phyloP scores from a whole-genome alignment of 2,113 vertebrate genomes.

The Regulus satrapa region DNA sequence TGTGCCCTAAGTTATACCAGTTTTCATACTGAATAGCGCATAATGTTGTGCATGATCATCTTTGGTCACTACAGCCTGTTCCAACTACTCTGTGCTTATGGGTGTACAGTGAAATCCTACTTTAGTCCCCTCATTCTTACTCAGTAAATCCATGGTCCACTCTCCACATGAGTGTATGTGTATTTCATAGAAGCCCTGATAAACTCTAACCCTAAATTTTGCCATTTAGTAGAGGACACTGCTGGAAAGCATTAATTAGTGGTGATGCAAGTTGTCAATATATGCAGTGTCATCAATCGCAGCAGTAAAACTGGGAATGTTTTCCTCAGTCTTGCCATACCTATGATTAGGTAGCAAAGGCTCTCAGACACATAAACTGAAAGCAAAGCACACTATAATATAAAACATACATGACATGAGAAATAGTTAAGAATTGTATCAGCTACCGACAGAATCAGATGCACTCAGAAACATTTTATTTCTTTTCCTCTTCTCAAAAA shows the following conservation, averaged over 20 bases:
- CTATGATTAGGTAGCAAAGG: not conserved
- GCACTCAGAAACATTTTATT: not conserved
- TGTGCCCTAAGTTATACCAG: not conserved
- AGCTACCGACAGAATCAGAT: not conserved
- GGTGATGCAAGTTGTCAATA: not conserved
- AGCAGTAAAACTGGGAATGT: not conserved
- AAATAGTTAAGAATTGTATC: not conserved
- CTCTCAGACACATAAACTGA: not conserved
- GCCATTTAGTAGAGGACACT: not conserved
- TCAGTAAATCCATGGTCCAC: not conserved
- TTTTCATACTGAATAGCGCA: not conserved
- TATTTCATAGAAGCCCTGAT: not conserved
- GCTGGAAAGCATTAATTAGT: not conserved
- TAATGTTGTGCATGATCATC: rapidly evolving
- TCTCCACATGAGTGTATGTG: not conserved
- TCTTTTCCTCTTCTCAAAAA: not conserved
- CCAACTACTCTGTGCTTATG: not conserved
- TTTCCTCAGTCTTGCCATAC: not conserved
- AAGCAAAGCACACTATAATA: not conserved
- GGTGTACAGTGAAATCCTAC: not conserved
- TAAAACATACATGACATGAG: not conserved
- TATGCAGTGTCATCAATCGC: not conserved
- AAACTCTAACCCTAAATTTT: not conserved
- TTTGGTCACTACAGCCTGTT: not conserved
- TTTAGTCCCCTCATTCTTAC: not conserved